Evolutionary conservation across 2,113 vertebrate genomes (phyloP).

Genomic region (Atractosteus spatula): DNA sequence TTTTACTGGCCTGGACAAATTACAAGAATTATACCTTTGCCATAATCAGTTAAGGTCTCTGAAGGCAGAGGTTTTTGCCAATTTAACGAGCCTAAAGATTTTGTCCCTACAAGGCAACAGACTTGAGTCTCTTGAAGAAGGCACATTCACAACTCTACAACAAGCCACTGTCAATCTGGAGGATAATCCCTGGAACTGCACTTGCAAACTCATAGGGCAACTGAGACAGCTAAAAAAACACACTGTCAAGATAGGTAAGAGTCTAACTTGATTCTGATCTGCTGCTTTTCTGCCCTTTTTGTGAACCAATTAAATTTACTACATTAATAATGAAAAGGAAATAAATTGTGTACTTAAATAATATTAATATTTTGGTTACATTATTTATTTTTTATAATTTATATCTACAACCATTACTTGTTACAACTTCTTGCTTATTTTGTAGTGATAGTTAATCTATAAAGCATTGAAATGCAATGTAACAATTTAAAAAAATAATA

Average conservation of each 20-base stretch:
- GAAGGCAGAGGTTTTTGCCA: conserved; percentile 44
- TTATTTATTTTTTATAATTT: too few species aligned
- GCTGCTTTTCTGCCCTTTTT: neutral
- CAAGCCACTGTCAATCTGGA: conserved; percentile 56
- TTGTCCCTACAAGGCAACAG: conserved; percentile 64
- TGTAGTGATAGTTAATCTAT: too few species aligned
- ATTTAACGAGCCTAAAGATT: conserved; percentile 48
- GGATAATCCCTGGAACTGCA: conserved; percentile 82
- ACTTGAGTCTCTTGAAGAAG: conserved; percentile 49
- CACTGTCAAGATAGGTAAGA: conserved; percentile 65
- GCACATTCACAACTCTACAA: conserved; percentile 26
- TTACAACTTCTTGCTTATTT: too few species aligned
- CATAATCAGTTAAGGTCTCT: conserved; percentile 68
- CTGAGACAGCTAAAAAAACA: conserved; percentile 51
- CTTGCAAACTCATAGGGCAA: conserved; percentile 60
- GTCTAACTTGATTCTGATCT: conserved; percentile 1
- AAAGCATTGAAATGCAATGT: too few species aligned
- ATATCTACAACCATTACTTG: too few species aligned
- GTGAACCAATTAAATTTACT: neutral
- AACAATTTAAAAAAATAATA: too few species aligned
- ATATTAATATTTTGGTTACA: too few species aligned
- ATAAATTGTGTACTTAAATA: too few species aligned
- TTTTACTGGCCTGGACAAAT: conserved; percentile 58
- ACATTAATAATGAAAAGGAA: neutral
- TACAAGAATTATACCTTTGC: conserved; percentile 71